Evolutionary conservation across 92 coral and sea anemone genomes (phyloP).

Genomic region (Zoanthus sociatus): DNA sequence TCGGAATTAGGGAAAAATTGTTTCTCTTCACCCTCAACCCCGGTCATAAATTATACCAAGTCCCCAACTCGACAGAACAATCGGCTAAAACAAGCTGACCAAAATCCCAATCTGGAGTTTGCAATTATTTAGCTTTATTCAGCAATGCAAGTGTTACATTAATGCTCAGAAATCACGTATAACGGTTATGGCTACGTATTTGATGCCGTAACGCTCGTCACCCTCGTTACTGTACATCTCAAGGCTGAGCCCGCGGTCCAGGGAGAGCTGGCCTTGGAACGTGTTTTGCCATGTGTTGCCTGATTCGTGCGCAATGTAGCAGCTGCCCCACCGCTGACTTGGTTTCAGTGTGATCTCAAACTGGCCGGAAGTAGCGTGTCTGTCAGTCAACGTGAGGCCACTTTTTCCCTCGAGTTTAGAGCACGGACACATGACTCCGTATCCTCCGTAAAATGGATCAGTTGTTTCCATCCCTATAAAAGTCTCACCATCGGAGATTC

Average conservation of each 20-base stretch:
- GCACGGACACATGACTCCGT: background rate
- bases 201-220: conserved; percentile 9
- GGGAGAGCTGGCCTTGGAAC: background rate
- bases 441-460: background rate
- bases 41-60: no score
- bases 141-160: conserved; percentile 1
- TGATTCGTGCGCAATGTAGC: conserved; percentile 9
- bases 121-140: background rate
- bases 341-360: background rate
- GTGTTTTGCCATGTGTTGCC: background rate
- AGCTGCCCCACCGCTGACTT: conserved; percentile 4
- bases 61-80: no score
- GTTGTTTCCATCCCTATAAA: conserved; percentile 1
- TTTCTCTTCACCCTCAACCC: no score
- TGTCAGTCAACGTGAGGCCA: background rate
- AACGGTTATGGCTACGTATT: background rate
- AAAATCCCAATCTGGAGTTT: background rate
- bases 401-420: background rate
- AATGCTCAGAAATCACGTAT: background rate
- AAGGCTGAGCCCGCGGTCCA: conserved; percentile 9
- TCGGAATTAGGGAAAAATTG: no score
- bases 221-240: background rate
- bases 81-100: no score
- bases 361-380: background rate
- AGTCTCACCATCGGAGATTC: background rate